Base-by-base conservation (phyloP, 2,113 vertebrate genomes). In the Columbina picui region DNA sequence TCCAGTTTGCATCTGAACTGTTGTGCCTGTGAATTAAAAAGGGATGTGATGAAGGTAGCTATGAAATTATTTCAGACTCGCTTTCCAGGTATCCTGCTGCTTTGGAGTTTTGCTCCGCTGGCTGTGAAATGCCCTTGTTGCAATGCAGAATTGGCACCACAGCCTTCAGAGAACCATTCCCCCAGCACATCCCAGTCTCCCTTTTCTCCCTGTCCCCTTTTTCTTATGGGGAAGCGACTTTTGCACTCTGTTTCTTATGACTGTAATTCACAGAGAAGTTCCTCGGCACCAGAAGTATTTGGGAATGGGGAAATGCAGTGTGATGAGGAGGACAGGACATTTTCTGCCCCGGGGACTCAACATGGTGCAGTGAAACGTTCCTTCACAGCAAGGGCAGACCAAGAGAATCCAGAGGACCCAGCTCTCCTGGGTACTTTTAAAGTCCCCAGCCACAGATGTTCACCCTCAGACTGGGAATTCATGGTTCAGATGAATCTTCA, bases 131-230 rank as follows among this genome's bases (percentile, higher is more conserved):
- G 20, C 49, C 65, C 47, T 82, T 70, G 14, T 53, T 85, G 90
- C 70, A 82, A 49, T 61, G 82, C 83, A 89, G 75, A 93, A 80
- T 4, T 57, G 59, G 71, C 65, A 84, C 57, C n/a, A 56, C 45
- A 65, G 74, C 34, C 39, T 78, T 49, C 32, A 21, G 41, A 84
- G n/a, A 64, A 17, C 34, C 14, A 63, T 57, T 57, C 14, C 25
- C 22, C 59, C 30, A 70, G n/a, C 64, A 64, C 52, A 63, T 38
- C 27, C 18, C 1, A 2, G 8, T 47, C 55, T 39, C 49, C 78
- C 45, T 56, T 80, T 52, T 32, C 65, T 36, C 67, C 32, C 60
- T 30, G 9, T 63, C 20, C 23, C 43, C n/a, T 78, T 77, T 59
- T 47, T 34, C 56, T 68, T 20, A 12, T 10, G 55, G 17, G 39